Evolutionary conservation across 1,140 invertebrate species (phyloP), one percentile per base, ranked within the genome.

Genomic region (Lanistes nyassanus): DNA sequence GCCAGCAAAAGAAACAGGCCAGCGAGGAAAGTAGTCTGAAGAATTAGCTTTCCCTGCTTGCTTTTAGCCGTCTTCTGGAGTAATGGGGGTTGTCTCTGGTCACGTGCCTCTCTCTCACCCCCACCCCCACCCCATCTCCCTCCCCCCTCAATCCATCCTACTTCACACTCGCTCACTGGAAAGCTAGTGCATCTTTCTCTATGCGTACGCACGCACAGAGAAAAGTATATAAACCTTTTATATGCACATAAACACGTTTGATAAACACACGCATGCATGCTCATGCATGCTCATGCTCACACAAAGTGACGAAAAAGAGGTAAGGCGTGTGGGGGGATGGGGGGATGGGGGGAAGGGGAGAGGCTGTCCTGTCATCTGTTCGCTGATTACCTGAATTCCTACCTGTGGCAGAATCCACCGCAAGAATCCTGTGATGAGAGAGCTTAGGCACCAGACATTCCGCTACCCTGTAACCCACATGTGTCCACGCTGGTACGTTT

Each of bases 231-330:
- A 60, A 23, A 60, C 58, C n/a, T n/a, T n/a, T n/a, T n/a, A 60
- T 31, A 60, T 31, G 31, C 58, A 9, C 58, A 60, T 31, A 9
- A 7, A 9, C 6, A 23, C 58, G 23, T 6, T 26, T 31, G 23
- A 60, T 60, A 60, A 23, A 60, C 58, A 60, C 58, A 60, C 58
- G 31, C 58, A 60, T 23, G 23, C 58, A 60, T 23, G 23, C 58
- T 9, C 58, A n/a, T n/a, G n/a, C n/a, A n/a, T n/a, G n/a, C n/a
- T n/a, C n/a, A 60, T 31, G 31, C 58, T 26, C 58, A 60, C 58
- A 60, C 58, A 60, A n/a, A n/a, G n/a, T n/a, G n/a, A n/a, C n/a
- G n/a, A n/a, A n/a, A n/a, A n/a, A n/a, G n/a, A n/a, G n/a, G n/a
- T n/a, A n/a, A n/a, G n/a, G n/a, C n/a, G n/a, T n/a, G n/a, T n/a